Conservation (phyloP, 2,888 invertebrate genomes). For the Nemotelus pantherinus region DNA sequence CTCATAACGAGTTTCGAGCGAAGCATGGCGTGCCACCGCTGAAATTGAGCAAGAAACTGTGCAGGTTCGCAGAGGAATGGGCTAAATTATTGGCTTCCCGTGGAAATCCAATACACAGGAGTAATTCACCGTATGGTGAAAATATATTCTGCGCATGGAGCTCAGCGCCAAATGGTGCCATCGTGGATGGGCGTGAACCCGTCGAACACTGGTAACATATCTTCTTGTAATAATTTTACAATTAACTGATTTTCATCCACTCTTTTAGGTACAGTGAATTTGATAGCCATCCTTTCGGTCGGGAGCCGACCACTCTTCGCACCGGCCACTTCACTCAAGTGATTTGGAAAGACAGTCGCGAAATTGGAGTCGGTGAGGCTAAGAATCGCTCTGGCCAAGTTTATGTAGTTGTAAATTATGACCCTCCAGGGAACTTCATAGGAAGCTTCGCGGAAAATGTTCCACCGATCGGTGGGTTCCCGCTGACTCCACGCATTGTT, state of each 20-base stretch:
- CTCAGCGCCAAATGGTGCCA: conserved; percentile 67
- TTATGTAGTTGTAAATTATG: conserved; percentile 88
- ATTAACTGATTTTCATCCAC: not conserved
- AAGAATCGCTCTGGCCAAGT: conserved; percentile 75
- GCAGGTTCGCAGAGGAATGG: conserved; percentile 78
- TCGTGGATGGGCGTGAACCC: conserved; percentile 65
- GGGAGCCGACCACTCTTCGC: conserved; percentile 71
- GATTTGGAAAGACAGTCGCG: conserved; percentile 78
- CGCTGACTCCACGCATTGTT: conserved; percentile 54
- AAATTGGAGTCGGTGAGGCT: conserved; percentile 80
- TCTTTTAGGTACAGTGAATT: conserved; percentile 70
- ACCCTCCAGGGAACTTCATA: conserved; percentile 87
- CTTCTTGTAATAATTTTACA: not conserved
- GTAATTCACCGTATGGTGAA: conserved; percentile 82
- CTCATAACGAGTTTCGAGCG: conserved; percentile 77
- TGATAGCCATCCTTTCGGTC: conserved; percentile 70
- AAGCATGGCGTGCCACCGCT: conserved; percentile 75
- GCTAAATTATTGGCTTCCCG: conserved; percentile 71
- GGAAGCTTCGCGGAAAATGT: conserved; percentile 81
- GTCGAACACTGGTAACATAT: conserved; percentile 63
- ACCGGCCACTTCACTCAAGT: conserved; percentile 86
- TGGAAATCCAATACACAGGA: conserved; percentile 77
- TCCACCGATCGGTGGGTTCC: conserved; percentile 67
- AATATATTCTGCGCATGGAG: conserved; percentile 84
- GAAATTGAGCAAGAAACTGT: conserved; percentile 72